Percentiles rank a stretch among this genome's conserved stretches.
Evolutionary conservation across 1,140 invertebrate species (phyloP).

Genomic region (Heliconius congener): DNA sequence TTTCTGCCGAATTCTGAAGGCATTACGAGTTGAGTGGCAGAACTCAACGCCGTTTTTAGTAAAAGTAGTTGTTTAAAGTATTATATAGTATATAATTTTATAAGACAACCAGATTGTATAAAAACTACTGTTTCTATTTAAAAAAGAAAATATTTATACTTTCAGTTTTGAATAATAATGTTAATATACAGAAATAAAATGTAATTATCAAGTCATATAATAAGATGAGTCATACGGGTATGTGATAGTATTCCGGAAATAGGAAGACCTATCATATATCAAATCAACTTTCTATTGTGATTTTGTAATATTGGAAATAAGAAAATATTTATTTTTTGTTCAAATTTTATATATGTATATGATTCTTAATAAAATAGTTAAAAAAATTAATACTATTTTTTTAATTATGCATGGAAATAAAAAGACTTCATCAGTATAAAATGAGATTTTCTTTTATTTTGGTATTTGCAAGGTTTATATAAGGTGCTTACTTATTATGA

Average conservation of each 20-base stretch:
- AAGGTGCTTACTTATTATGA: background rate
- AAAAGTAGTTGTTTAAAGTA: no score
- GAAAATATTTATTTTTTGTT: background rate
- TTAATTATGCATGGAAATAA: no score
- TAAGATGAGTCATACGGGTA: background rate
- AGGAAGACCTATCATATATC: background rate
- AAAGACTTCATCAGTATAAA: no score
- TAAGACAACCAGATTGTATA: background rate
- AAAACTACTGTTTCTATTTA: no score
- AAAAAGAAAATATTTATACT: no score
- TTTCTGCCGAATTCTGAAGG: no score
- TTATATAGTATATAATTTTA: background rate
- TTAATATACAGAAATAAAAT: background rate
- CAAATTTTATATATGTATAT: background rate
- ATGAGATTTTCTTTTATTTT: background rate
- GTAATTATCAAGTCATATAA: background rate
- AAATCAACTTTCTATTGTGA: background rate
- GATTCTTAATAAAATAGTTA: background rate
- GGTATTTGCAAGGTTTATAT: background rate
- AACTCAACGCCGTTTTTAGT: no score
- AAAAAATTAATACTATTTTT: no score
- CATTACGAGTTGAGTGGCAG: no score
- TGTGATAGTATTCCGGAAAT: conserved; percentile 2
- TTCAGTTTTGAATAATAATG: no score
- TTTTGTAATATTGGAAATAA: background rate